phyloP scores from a whole-genome alignment of 2,113 vertebrate genomes.

The Myiagra hebetior region DNA sequence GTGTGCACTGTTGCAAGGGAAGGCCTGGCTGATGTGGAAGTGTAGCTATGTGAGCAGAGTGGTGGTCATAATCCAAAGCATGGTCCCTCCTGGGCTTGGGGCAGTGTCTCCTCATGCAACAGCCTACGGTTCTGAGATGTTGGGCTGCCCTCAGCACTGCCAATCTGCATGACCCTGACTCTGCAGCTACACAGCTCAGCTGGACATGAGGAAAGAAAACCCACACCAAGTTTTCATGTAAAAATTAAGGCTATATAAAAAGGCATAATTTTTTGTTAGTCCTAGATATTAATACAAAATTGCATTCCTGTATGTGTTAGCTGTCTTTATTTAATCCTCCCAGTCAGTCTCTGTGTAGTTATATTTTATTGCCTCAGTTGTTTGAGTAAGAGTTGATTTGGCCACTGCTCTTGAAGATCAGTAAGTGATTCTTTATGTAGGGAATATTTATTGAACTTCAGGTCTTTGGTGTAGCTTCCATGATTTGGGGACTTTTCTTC shows the following conservation, averaged over 20 bases:
- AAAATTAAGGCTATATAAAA: background rate
- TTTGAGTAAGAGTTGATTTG: background rate
- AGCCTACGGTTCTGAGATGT: background rate
- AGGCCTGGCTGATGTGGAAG: background rate
- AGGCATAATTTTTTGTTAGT: rapidly evolving
- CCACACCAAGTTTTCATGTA: rapidly evolving
- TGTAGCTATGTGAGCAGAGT: no score
- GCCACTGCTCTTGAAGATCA: rapidly evolving
- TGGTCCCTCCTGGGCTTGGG: background rate
- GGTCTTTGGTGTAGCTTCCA: rapidly evolving
- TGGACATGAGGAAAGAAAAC: background rate
- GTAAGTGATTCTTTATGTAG: background rate
- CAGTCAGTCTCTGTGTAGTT: background rate
- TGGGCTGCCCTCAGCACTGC: background rate
- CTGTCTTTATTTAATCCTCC: no score
- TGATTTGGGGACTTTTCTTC: background rate
- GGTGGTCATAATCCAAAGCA: no score
- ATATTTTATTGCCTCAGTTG: rapidly evolving
- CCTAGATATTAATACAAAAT: rapidly evolving
- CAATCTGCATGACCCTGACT: rapidly evolving
- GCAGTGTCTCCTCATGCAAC: rapidly evolving
- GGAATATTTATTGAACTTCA: rapidly evolving
- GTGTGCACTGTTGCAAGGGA: rapidly evolving
- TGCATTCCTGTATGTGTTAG: rapidly evolving
- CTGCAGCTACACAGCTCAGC: background rate